These are phyloP conservation scores for Pseudomyrmex sp. DNA, from an alignment of 1,140 invertebrate species.

Conservation along the genomic window DNA sequence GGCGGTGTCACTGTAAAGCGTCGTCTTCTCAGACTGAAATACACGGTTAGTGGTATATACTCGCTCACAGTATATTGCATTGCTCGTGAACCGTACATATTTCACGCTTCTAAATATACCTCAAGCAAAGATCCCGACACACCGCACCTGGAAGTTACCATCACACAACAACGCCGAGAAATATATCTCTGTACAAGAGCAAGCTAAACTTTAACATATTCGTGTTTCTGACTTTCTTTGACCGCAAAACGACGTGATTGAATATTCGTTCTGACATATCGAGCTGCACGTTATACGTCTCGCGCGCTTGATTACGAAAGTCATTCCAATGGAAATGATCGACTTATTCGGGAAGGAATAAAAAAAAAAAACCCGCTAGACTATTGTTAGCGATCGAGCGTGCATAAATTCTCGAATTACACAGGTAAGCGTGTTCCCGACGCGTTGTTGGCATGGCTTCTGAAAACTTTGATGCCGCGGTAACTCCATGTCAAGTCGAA, in stretches of 20 bases:
- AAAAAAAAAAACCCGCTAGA: too few species aligned
- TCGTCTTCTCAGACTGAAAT: constrained; percentile 69
- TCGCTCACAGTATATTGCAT: constrained; percentile 62
- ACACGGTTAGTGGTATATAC: constrained; percentile 40
- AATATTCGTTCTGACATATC: neutral
- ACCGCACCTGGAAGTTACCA: constrained; percentile 31
- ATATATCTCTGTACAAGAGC: constrained; percentile 2
- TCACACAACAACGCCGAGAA: neutral
- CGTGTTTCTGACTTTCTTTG: neutral
- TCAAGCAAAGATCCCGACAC: constrained; percentile 38
- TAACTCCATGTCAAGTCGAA: constrained; percentile 73
- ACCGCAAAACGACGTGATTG: constrained; percentile 7
- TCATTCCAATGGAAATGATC: neutral
- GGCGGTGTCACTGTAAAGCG: constrained; percentile 71
- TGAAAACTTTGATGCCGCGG: constrained; percentile 68
- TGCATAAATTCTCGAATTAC: constrained; percentile 40
- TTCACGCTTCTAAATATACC: constrained; percentile 69
- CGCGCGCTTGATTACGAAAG: neutral
- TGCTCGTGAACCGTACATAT: constrained; percentile 64
- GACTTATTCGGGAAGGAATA: too few species aligned
- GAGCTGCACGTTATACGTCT: neutral
- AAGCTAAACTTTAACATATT: constrained; percentile 6
- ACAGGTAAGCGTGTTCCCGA: neutral
- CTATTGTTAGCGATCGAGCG: constrained; percentile 16
- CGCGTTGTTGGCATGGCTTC: constrained; percentile 57